A percentile compares a stretch with the other conserved stretches of the same genome.
Conservation (phyloP, 2,113 vertebrate species). For the Ondatra zibethicus region DNA sequence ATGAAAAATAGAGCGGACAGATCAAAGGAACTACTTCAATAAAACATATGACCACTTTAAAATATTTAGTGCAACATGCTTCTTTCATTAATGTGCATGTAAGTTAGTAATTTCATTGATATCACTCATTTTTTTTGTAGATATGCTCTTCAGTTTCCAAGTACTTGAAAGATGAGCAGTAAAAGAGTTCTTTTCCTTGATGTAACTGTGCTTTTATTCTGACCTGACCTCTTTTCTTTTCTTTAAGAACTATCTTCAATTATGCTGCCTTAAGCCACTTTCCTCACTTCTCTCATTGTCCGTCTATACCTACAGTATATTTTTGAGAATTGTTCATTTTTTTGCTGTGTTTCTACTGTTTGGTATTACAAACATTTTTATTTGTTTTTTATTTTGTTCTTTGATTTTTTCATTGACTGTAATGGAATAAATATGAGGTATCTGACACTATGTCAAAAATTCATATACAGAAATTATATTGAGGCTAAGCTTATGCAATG, state of each 20-base stretch:
- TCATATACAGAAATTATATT: not conserved
- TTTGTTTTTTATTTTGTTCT: not conserved
- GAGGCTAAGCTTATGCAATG: not conserved
- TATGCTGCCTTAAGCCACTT: conserved; percentile 10
- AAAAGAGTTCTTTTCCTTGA: not conserved
- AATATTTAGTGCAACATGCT: not conserved
- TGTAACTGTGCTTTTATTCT: not conserved
- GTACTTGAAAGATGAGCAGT: not conserved
- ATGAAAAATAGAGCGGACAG: accelerated
- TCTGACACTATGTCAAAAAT: not conserved
- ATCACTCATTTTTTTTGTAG: not conserved
- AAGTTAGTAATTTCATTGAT: not conserved
- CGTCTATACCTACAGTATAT: not conserved
- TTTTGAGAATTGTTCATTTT: not conserved
- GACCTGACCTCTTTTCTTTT: conserved; percentile 16
- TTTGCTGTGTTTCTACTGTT: not conserved
- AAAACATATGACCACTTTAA: not conserved
- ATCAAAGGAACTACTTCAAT: not conserved
- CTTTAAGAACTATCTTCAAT: conserved; percentile 35
- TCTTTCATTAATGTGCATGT: not conserved
- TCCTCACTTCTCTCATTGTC: not conserved
- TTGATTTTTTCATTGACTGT: not conserved
- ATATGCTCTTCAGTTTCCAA: not conserved
- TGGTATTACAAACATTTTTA: not conserved
- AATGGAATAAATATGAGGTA: not conserved